Evolutionary conservation across 2,888 invertebrate genomes (phyloP), one percentile per base, ranked within the genome.

Genomic region (Lithophane socia): DNA sequence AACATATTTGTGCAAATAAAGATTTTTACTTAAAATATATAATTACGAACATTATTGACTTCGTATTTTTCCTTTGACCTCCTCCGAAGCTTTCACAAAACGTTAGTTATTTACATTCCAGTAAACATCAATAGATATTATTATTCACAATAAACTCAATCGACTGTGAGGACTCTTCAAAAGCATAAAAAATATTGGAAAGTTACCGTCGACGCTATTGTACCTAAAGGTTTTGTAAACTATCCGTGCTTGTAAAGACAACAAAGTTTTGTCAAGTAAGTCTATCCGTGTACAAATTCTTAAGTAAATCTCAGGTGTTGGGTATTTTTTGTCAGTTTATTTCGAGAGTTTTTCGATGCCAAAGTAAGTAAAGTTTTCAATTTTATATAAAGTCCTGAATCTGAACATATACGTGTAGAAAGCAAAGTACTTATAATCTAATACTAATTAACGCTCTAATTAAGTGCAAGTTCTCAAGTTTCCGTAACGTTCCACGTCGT

Each of bases 111-210:
- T 18, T 37, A 58, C 76, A n/a, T 61, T 77, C 10, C 61, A 69
- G 16, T 72, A 80, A 76, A 69, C 66, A 76, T 70, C 52, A 70
- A 83, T 47, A n/a, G 44, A 81, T 70, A 77, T 60, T 84, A 37
- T 67, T 84, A 80, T 84, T 73, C 81, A 83, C 68, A 83, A 73
- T 76, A 73, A 70, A 72, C 21, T 61, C 61, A 63, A 54, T 63
- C 76, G 58, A 80, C 56, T 73, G 81, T 60, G 52, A 80, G 3
- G 49, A 54, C 52, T 68, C 49, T 70, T 66, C 42, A 63, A 54
- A 47, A 80, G 70, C 13, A 54, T 42, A 63, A 77, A 76, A 66
- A 72, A 37, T 71, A 60, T 72, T 47, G 24, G 44, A 49, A 80
- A 69, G 18, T 68, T 56, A 8, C 61, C 16, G 58, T 3, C 52